Base-by-base conservation (phyloP, 1,140 invertebrate species). In the Drosophila sp. region DNA sequence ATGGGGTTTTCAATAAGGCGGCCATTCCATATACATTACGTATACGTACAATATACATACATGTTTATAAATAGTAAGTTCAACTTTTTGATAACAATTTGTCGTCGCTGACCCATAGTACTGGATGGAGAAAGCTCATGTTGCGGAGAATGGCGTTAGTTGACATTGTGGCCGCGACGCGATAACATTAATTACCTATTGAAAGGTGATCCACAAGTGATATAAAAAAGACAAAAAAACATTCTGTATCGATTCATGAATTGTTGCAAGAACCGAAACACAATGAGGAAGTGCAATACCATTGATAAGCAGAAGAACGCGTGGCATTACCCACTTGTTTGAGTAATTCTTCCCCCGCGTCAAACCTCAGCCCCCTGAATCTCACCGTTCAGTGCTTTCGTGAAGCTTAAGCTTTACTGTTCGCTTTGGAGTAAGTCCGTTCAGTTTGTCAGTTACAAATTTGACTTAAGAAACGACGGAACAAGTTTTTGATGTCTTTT, bases 361-460 rank as follows among this genome's bases (percentile, higher is more conserved):
- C 6, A 17, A 17, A 17, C 17, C 17, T 17, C 17, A 17, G 17
- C 17, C 27, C 54, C 54, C 54, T 4, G 10, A 3, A 4, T 27
- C 6, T 50, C 44, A 25, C 4, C 23, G 3, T 10, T 50, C 23
- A 27, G 44, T 10, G 44, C 44, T 50, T 50, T 50, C 1, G 25
- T 8, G 11, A 32, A 58, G 56, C 56, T 58, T 58, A 35, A 58
- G 56, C 56, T 58, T 50, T 50, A 50, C 44, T 35, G 56, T 35
- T 58, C 56, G 3, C 50, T 10, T 55, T 55, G 25, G 25, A 10
- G 32, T 58, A 40, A 38, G 61, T 57, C 67, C 47, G 55, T 69
- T 54, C 11, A 17, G 30, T 44, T 60, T 27, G 44, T 76, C 70
- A 76, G 74, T 76, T 73, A 72, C 54, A 72, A 72, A 60, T 68